These are phyloP conservation scores for Laothoe populi DNA, from an alignment of 2,888 invertebrate genomes.

Conservation along the genomic window DNA sequence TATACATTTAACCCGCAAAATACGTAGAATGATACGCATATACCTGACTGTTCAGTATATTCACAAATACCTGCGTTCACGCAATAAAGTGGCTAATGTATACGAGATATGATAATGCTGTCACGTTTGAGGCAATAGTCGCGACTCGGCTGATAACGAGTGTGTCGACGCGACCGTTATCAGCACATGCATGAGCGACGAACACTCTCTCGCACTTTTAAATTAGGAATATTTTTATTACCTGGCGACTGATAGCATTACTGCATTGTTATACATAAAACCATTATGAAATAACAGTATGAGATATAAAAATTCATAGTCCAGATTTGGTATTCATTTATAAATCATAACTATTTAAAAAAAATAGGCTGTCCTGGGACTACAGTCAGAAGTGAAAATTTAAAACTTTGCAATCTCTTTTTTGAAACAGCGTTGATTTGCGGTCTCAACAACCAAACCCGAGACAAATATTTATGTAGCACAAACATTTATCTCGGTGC, in stretches of 20 bases:
- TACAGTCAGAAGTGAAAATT: no score
- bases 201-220: not conserved
- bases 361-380: no score
- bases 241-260: not conserved
- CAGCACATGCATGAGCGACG: not conserved
- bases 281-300: not conserved
- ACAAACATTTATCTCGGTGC: no score
- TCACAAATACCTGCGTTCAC: not conserved
- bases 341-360: no score
- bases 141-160: slow-evolving; percentile 14
- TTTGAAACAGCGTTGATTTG: no score
- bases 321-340: no score
- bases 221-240: not conserved
- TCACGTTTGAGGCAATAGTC: slow-evolving; percentile 29
- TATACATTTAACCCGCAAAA: no score
- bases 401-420: no score
- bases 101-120: slow-evolving; percentile 29
- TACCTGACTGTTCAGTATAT: not conserved
- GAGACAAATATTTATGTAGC: no score
- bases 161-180: slow-evolving; percentile 27
- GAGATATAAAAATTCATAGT: no score
- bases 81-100: not conserved
- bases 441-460: no score
- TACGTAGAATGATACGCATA: no score
- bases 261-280: not conserved